These are phyloP conservation scores for Globodera ellingtonae DNA, from an alignment of 1,140 invertebrate genomes.

Conservation along the genomic window DNA sequence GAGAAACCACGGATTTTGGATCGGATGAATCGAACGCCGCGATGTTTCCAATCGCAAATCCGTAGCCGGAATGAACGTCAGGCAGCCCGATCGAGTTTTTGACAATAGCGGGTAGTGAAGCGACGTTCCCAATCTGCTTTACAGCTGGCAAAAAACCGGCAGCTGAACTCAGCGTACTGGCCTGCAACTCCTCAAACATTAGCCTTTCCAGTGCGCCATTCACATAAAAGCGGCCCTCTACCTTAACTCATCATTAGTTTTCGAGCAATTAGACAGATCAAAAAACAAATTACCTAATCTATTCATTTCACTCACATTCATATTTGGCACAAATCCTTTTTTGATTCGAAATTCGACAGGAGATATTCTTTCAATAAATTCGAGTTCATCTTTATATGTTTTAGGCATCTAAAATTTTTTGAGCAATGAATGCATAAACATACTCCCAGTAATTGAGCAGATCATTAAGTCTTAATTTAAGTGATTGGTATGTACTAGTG, in stretches of 20 bases:
- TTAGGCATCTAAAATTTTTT: constrained; percentile 66
- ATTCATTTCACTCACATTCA: constrained; percentile 77
- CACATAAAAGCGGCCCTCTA: constrained; percentile 97
- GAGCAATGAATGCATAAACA: no score
- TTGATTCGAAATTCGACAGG: constrained; percentile 89
- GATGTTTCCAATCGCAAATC: constrained; percentile 99
- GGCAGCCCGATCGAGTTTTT: constrained; percentile 82
- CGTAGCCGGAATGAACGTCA: constrained; percentile 96
- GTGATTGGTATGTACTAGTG: no score
- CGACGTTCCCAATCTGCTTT: constrained; percentile 99
- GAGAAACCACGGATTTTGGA: constrained; percentile 90
- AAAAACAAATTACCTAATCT: background rate
- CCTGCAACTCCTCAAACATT: constrained; percentile 94
- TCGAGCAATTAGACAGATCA: background rate
- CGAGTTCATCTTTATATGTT: constrained; percentile 88
- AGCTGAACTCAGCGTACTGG: constrained; percentile 75
- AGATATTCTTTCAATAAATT: constrained; percentile 86
- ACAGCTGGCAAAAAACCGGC: constrained; percentile 95
- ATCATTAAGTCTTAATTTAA: no score
- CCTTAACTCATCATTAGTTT: constrained; percentile 69
- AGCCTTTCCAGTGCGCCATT: constrained; percentile 87
- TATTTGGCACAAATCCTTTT: constrained; percentile 97
- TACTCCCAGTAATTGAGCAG: no score
- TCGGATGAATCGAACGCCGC: constrained; percentile 96
- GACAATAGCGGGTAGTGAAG: constrained; percentile 95